Percentiles rank a stretch among this genome's conserved stretches.
Conservation (phyloP, 2,888 invertebrate genomes). For the Drosophila subquinaria region DNA sequence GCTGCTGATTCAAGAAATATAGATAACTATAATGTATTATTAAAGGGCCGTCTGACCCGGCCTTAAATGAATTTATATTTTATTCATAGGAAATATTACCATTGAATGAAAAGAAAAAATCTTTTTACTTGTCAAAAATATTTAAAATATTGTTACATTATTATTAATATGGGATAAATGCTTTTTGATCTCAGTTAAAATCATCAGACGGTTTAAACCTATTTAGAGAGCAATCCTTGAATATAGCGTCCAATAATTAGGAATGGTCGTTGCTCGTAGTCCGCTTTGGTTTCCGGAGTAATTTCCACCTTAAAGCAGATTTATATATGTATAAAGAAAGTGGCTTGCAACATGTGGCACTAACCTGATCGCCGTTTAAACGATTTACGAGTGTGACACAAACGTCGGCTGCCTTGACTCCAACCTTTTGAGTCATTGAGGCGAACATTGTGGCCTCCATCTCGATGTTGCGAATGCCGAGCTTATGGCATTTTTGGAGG, state of each 20-base stretch:
- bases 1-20: conserved; percentile 57
- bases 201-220: not conserved
- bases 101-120: too few relatives aligned
- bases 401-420: conserved; percentile 89
- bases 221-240: conserved; percentile 77
- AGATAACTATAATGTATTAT: not conserved
- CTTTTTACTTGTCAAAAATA: not conserved
- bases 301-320: conserved; percentile 74
- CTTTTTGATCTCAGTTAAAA: not conserved
- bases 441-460: conserved; percentile 92
- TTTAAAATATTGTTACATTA: too few relatives aligned
- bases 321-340: not conserved
- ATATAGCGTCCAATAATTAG: conserved; percentile 89
- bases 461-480: conserved; percentile 91
- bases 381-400: conserved; percentile 91
- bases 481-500: conserved; percentile 86
- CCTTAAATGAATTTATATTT: not conserved
- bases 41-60: too few relatives aligned
- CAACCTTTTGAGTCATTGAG: conserved; percentile 88
- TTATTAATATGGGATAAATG: not conserved
- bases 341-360: not conserved
- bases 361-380: conserved; percentile 90
- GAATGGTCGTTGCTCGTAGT: conserved; percentile 90
- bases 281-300: conserved; percentile 87
- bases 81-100: not conserved